A percentile compares a stretch with the other conserved stretches of the same genome.
These are phyloP conservation scores for Chaenogobius annularis DNA, from an alignment of 2,113 vertebrate species.

Conservation along the genomic window DNA sequence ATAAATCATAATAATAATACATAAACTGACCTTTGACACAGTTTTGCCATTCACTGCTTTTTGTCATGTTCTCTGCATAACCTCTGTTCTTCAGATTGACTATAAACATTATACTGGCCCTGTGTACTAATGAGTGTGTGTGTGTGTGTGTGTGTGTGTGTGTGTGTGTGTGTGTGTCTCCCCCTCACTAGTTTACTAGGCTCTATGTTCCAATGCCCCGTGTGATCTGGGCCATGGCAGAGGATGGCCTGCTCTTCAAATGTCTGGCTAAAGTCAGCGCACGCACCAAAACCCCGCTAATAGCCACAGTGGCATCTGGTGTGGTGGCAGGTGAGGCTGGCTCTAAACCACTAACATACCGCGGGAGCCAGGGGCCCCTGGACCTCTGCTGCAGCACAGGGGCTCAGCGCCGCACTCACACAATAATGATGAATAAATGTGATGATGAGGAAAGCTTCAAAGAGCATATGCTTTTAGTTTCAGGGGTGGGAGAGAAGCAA, in stretches of 20 bases:
- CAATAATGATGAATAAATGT: no score
- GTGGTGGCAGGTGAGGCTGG: constrained; percentile 84
- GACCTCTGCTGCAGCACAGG: constrained; percentile 8
- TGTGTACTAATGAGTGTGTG: constrained; percentile 36
- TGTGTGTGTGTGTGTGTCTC: constrained; percentile 44
- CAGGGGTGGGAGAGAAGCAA: no score
- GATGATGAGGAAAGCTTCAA: no score
- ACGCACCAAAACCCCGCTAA: constrained; percentile 90
- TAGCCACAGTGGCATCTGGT: constrained; percentile 88
- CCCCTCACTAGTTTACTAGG: constrained; percentile 83
- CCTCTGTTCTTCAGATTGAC: no score
- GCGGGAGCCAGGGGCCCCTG: background rate
- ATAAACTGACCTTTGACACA: no score
- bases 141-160: constrained; percentile 31
- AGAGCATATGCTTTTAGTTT: no score
- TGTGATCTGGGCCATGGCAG: constrained; percentile 96
- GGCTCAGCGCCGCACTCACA: constrained; percentile 21
- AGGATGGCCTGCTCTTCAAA: constrained; percentile 94
- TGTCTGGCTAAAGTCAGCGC: constrained; percentile 82
- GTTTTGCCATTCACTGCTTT: no score
- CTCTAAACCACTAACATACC: constrained; percentile 49
- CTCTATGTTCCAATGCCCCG: constrained; percentile 96
- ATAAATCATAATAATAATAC: no score
- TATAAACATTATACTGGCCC: no score
- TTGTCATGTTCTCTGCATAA: no score